These are phyloP conservation scores for Enteromius fasciolatus DNA, from an alignment of 2,797 vertebrate species.

Conservation along the genomic window DNA sequence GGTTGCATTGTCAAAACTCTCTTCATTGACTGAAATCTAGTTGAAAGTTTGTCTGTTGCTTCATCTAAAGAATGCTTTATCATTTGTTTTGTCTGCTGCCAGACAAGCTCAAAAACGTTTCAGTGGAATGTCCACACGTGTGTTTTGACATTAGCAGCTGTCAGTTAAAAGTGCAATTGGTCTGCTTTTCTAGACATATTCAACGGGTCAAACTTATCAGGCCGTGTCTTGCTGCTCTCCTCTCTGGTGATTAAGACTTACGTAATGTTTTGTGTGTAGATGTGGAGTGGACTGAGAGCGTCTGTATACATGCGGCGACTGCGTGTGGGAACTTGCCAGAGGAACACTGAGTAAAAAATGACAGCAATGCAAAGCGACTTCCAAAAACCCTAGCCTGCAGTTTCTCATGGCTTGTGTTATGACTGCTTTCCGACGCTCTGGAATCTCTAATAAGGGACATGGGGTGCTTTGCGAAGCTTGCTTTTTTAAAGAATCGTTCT, in stretches of 20 bases:
- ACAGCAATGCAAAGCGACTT: conserved; percentile 59
- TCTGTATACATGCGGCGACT: not conserved
- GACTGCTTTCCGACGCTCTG: conserved; percentile 14
- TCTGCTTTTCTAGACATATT: conserved; percentile 46
- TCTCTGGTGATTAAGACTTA: conserved; percentile 60
- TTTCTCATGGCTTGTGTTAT: conserved; percentile 41
- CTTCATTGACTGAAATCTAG: not conserved
- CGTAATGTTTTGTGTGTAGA: conserved; percentile 57
- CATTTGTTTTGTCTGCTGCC: conserved; percentile 28
- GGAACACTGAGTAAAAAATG: conserved; percentile 60
- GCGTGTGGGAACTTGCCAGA: conserved; percentile 68
- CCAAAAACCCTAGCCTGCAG: conserved; percentile 14
- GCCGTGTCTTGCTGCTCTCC: conserved; percentile 45
- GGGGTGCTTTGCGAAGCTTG: conserved; percentile 9
- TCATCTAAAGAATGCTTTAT: not conserved
- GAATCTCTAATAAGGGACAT: conserved; percentile 29
- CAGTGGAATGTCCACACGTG: conserved; percentile 19
- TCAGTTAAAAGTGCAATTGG: conserved; percentile 44
- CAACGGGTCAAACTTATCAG: conserved; percentile 4
- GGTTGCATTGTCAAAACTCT: conserved; percentile 22
- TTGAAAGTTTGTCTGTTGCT: not conserved
- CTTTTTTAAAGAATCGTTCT: not conserved
- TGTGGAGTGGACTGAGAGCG: conserved; percentile 35
- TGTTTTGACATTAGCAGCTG: conserved; percentile 45
- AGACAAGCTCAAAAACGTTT: not conserved